Conservation (phyloP, 2,113 vertebrate species). For the Maccullochella peelii region DNA sequence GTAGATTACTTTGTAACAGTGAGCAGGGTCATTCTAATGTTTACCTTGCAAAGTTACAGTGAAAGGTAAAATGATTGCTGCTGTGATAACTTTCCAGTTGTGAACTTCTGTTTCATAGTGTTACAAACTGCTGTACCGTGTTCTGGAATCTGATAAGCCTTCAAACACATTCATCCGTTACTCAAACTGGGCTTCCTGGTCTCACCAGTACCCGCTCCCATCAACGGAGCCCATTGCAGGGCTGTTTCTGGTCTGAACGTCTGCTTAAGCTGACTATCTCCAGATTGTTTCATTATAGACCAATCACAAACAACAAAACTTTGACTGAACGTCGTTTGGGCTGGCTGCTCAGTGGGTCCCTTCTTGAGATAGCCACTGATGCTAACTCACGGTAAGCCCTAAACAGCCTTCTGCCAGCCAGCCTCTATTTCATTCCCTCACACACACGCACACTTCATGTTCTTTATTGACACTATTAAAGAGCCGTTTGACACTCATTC, state of each 20-base stretch:
- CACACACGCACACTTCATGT: neutral
- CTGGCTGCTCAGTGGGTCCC: neutral
- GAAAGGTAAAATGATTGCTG: neutral
- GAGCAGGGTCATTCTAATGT: neutral
- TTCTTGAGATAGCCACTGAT: conserved; percentile 1
- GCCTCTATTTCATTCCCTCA: neutral
- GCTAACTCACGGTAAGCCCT: neutral
- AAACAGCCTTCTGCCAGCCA: conserved; percentile 4
- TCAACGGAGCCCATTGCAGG: too few relatives aligned
- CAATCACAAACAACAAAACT: neutral
- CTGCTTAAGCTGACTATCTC: neutral
- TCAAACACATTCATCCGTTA: too few relatives aligned
- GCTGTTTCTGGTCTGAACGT: neutral
- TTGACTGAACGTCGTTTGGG: neutral
- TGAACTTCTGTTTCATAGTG: neutral
- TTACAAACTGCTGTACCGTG: neutral
- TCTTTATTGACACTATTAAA: conserved; percentile 16
- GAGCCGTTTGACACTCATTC: conserved; percentile 13
- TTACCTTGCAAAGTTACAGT: neutral
- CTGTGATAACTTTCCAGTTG: neutral
- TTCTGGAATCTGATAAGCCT: neutral
- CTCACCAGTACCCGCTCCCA: neutral
- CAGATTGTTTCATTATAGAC: neutral
- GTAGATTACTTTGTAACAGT: neutral
- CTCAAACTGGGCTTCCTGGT: neutral